Base-by-base conservation (phyloP, 2,797 vertebrate species). In the Parambassis ranga region DNA sequence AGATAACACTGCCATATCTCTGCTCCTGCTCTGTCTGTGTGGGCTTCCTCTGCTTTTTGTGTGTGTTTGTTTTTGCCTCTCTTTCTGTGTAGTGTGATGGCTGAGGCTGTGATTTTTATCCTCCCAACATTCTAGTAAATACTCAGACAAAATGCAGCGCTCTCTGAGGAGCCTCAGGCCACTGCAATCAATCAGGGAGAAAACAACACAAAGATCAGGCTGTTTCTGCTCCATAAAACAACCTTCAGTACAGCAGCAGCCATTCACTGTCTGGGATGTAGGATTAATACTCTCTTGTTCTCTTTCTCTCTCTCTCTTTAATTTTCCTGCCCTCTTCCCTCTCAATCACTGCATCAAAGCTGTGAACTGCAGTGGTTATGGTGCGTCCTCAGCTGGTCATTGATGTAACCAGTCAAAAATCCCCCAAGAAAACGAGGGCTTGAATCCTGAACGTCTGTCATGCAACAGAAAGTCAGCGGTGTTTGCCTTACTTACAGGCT, bases 221-320 rank as follows among this genome's bases (percentile, higher is more conserved):
- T 64, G 82, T 89, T 90, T 89, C 78, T 89, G 78, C 86, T 83
- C 77, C 84, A 89, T 89, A 89, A 89, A 89, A 82, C 79, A 79
- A 77, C 74, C 81, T 83, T 85, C 72, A 68, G 80, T 85, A 74
- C 75, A 83, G 72, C 83, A 82, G 82, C 80, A 83, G 81, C 81
- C 71, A 81, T 75, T 87, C 80, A 77, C 48, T 50, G 64, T 71
- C 77, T 77, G 59, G 48, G 67, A 73, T 60, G 59, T 51, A 35
- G 62, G 81, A 86, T 87, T 79, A 82, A 85, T 68, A 70, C 74
- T 73, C 65, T 77, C 46, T 64, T 13, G 23, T 64, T 46, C 76
- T 74, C 62, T 69, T 71, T 53, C 55, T 46, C 44, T 52, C 43
- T 64, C n/a, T n/a, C n/a, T n/a, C n/a, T n/a, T n/a, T n/a, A n/a